Percentiles rank a stretch among this genome's conserved stretches.
Evolutionary conservation across 30 jellyfish, hydroid and myxozoan genomes (phyloP).

Genomic region (Chrysaora quinquecirrha): DNA sequence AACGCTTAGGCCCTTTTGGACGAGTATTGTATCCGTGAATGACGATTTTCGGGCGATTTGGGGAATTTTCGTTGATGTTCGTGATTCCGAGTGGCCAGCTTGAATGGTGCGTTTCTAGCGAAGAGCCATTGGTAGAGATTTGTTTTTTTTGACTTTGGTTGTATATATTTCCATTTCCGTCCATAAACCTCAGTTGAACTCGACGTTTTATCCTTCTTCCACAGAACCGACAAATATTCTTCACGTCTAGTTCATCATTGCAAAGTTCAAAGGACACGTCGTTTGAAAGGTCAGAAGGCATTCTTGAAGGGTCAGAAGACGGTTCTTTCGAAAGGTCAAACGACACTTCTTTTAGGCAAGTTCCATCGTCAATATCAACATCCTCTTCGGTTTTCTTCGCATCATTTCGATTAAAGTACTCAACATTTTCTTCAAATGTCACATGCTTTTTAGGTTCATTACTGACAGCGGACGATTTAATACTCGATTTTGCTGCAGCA

Average conservation of each 20-base stretch:
- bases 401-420: not conserved
- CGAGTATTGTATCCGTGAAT: constrained; percentile 30
- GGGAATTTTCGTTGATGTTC: not conserved
- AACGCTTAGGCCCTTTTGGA: constrained; percentile 28
- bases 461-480: not conserved
- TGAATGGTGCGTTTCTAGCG: not conserved
- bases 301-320: not conserved
- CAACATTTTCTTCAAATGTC: not conserved
- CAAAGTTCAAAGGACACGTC: constrained; percentile 2
- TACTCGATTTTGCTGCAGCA: not conserved
- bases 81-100: constrained; percentile 25
- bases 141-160: not conserved
- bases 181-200: constrained; percentile 4
- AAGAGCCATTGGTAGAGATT: not conserved
- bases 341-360: not conserved
- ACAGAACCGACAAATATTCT: constrained; percentile 31
- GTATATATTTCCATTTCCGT: not conserved
- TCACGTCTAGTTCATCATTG: not conserved
- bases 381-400: not conserved
- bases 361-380: not conserved
- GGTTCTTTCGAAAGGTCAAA: not conserved
- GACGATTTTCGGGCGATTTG: constrained; percentile 11
- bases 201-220: constrained; percentile 14
- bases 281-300: not conserved
- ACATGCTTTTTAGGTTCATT: constrained; percentile 17